Evolutionary conservation across 2,888 invertebrate species (phyloP).

Genomic region (Geotrupes spiniger): DNA sequence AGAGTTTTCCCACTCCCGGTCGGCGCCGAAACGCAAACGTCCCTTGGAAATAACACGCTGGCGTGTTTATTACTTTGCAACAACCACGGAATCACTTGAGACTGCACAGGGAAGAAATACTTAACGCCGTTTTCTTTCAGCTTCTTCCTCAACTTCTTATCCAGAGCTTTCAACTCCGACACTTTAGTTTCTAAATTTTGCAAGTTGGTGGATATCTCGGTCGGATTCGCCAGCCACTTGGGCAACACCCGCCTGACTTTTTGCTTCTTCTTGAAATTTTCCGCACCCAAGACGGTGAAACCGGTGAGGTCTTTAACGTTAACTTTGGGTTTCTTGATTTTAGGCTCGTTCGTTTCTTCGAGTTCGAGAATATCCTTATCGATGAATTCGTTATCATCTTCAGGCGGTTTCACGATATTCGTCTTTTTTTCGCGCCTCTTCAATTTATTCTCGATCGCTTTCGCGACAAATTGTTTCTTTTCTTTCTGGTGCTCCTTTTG

Average conservation of each 20-base stretch:
- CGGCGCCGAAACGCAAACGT: conserved; percentile 94
- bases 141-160: conserved; percentile 59
- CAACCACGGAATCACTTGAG: conserved; percentile 73
- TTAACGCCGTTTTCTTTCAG: conserved; percentile 69
- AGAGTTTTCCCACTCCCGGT: conserved; percentile 98
- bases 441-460: conserved; percentile 32
- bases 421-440: conserved; percentile 14
- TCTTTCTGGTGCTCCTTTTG: conserved; percentile 24
- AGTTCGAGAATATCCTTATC: background rate
- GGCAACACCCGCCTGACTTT: conserved; percentile 77
- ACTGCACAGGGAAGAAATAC: conserved; percentile 84
- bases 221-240: conserved; percentile 82
- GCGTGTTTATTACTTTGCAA: conserved; percentile 61
- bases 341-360: conserved; percentile 26
- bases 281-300: conserved; percentile 68
- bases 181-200: conserved; percentile 55
- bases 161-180: conserved; percentile 61
- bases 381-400: background rate
- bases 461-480: conserved; percentile 30
- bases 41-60: conserved; percentile 70
- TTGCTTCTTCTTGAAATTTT: conserved; percentile 57
- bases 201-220: conserved; percentile 71
- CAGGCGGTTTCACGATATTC: background rate
- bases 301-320: conserved; percentile 45
- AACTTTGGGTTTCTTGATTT: conserved; percentile 22